Conservation (phyloP, 2,113 vertebrate species). For the Tamias sibiricus region DNA sequence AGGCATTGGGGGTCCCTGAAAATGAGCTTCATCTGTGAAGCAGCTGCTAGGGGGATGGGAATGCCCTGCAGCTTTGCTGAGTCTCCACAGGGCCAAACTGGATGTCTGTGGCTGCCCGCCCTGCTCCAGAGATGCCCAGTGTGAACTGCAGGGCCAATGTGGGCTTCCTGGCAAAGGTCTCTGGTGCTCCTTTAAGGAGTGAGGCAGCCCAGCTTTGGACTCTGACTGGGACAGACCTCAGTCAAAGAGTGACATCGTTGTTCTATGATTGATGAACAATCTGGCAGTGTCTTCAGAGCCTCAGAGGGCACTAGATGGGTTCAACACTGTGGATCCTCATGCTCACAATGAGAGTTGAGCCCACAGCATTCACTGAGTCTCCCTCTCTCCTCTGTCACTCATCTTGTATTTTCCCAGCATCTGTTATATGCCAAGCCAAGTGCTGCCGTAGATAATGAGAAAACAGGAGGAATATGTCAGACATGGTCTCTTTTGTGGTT, state of each 20-base stretch:
- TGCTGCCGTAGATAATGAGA: background rate
- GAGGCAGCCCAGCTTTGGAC: background rate
- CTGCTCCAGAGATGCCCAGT: background rate
- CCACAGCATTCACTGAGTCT: fast-evolving
- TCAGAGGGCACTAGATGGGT: background rate
- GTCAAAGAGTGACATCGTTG: background rate
- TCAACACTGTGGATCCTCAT: background rate
- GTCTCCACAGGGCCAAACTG: background rate
- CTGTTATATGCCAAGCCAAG: background rate
- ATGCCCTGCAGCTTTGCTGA: background rate
- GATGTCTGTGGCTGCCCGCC: background rate
- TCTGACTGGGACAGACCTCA: background rate
- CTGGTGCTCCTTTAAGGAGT: background rate
- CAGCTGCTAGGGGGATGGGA: background rate
- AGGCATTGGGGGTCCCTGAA: background rate
- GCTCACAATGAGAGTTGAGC: background rate
- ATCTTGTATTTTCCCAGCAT: background rate
- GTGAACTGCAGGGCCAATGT: background rate
- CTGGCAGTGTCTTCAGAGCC: background rate
- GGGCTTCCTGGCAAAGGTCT: background rate
- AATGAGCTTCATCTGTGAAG: background rate
- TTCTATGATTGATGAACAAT: background rate
- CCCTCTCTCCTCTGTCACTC: background rate
- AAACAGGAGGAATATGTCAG: background rate
- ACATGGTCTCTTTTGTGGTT: background rate